Base-by-base conservation (phyloP, 2,888 invertebrate genomes). In the Ganaspis brasiliensis region DNA sequence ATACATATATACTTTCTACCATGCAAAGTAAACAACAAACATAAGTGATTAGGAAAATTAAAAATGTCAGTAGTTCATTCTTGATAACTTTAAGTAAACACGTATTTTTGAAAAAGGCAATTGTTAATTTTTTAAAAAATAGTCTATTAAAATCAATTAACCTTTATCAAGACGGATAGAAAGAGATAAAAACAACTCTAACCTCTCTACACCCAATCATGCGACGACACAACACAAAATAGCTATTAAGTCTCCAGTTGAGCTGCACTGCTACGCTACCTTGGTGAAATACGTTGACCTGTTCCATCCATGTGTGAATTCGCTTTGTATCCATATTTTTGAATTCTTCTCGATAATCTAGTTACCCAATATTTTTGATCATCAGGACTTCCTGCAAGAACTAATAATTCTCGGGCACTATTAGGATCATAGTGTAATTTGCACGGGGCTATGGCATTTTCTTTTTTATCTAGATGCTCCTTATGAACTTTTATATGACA, bases 401-500 rank as follows among this genome's bases (percentile, higher is more conserved):
- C 93, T 85, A 99, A 93, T 92, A 99, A 94, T 92, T 99, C 99
- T 90, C 98, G 97, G 89, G 99, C 98, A 90, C 95, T 95, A 87
- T 96, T 96, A 81, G 98, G 97, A 94, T 99, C 98, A 87, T 97
- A 97, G 92, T 98, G 98, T 83, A 99, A 94, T 93, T 98, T 99
- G 93, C 99, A 99, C 63, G 98, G 98, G 82, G 97, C 97, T 90
- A 98, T 95, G 80, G 95, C 94, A 91, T 97, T 97, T 90, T 96
- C 96, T 87, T 95, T 95, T 87, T 95, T 95, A 87, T 97, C 96
- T 91, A 97, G 95, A 94, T 99, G 99, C 91, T 99, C 99, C 92
- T 97, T 97, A 93, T 99, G 99, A 89, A 99, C 97, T 94, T 99
- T 99, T 91, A 98, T 96, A 90, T 97, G 96, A 93, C 99, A 99